These are phyloP conservation scores for Campopleginae sp. DNA, from an alignment of 2,888 invertebrate species.

Conservation along the genomic window DNA sequence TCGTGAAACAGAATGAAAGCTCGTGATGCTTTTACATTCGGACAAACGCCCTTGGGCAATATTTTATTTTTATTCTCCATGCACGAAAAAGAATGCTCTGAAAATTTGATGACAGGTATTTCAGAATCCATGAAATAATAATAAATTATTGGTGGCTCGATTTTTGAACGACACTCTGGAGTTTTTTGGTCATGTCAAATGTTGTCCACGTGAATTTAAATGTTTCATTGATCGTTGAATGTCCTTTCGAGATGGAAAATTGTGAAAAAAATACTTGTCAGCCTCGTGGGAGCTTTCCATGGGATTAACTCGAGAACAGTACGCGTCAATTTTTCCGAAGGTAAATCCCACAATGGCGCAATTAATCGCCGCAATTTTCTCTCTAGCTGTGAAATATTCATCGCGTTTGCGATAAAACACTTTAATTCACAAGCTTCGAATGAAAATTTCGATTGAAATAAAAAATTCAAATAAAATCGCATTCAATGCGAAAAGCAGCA, in stretches of 20 bases:
- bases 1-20: not conserved
- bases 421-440: not conserved
- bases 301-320: too few species aligned
- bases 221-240: not conserved
- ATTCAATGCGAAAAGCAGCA: too few species aligned
- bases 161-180: too few species aligned
- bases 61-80: not conserved
- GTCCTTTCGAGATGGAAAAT: not conserved
- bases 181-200: too few species aligned
- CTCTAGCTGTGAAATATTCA: not conserved
- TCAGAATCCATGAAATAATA: not conserved
- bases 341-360: not conserved
- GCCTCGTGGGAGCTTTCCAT: not conserved
- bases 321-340: not conserved
- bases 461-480: too few species aligned
- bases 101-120: too few species aligned
- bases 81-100: not conserved
- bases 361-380: not conserved
- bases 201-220: not conserved
- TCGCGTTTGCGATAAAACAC: not conserved
- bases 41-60: not conserved
- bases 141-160: not conserved
- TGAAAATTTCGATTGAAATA: too few species aligned
- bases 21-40: not conserved
- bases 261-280: not conserved